A percentile compares a stretch with the other conserved stretches of the same genome.
These are phyloP conservation scores for Rutilus rutilus DNA, from an alignment of 2,113 vertebrate species.

Conservation along the genomic window DNA sequence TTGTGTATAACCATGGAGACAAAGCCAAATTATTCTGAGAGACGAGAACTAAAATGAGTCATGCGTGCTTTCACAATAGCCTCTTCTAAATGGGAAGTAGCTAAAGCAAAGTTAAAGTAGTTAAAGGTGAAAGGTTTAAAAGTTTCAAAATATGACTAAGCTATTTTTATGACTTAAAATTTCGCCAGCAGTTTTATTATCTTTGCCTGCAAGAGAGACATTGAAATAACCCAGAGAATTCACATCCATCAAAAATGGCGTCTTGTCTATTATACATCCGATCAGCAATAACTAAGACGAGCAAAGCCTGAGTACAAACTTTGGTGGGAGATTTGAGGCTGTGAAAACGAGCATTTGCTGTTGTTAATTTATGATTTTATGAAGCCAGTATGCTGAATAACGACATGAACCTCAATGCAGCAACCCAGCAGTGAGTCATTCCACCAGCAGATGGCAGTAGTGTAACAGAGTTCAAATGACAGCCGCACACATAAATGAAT, in stretches of 20 bases:
- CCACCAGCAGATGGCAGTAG: conserved; percentile 61
- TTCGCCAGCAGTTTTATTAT: background rate
- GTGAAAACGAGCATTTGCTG: background rate
- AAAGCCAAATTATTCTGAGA: conserved; percentile 32
- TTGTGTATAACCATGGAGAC: conserved; percentile 28
- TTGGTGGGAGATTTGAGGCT: background rate
- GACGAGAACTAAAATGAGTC: conserved; percentile 9
- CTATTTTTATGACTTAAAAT: conserved; percentile 1
- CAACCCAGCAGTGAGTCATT: background rate
- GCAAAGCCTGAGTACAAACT: background rate
- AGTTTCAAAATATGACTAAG: background rate
- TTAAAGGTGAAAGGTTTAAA: background rate
- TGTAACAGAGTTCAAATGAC: conserved; percentile 39
- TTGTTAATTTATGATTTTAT: background rate
- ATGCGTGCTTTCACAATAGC: background rate
- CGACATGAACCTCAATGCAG: background rate
- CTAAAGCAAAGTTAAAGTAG: background rate
- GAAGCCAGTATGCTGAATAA: background rate
- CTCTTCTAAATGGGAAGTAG: background rate
- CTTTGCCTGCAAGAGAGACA: background rate
- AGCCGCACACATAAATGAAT: background rate
- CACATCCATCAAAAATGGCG: background rate
- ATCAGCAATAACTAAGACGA: background rate
- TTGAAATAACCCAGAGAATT: background rate
- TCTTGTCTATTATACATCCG: background rate